Percentiles rank a stretch among this genome's conserved stretches.
These are phyloP conservation scores for Timema cristinae DNA, from an alignment of 2,888 invertebrate species.

Conservation along the genomic window DNA sequence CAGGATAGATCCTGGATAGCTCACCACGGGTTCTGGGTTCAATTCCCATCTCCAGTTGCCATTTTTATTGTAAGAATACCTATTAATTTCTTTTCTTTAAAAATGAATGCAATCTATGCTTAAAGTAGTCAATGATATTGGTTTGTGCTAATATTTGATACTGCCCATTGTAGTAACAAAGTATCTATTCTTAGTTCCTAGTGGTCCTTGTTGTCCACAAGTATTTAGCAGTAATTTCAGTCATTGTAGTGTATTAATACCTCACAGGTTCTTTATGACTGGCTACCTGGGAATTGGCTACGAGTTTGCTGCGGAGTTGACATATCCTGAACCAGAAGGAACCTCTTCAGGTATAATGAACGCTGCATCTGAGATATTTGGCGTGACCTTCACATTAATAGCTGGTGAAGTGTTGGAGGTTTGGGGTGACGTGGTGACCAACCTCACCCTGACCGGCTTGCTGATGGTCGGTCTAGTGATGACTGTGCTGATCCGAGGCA, in stretches of 20 bases:
- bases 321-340: conserved; percentile 96
- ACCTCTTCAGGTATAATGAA: conserved; percentile 94
- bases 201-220: not conserved
- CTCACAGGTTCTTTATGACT: conserved; percentile 96
- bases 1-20: too few species aligned
- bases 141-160: too few species aligned
- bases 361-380: conserved; percentile 73
- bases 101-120: too few species aligned
- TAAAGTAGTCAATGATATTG: too few species aligned
- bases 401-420: conserved; percentile 48
- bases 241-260: conserved; percentile 12
- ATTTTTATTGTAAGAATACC: too few species aligned
- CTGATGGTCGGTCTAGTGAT: conserved; percentile 73
- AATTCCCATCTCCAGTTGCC: too few species aligned
- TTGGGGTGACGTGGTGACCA: conserved; percentile 74
- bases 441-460: conserved; percentile 69
- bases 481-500: conserved; percentile 66
- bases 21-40: too few species aligned
- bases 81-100: too few species aligned
- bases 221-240: not conserved
- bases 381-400: conserved; percentile 72
- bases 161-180: too few species aligned
- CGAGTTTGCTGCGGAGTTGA: conserved; percentile 95
- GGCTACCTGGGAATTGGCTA: conserved; percentile 98
- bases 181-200: too few species aligned